Evolutionary conservation across 2,888 invertebrate genomes (phyloP), one percentile per base, ranked within the genome.

Genomic region (Platyscelio sp.): DNA sequence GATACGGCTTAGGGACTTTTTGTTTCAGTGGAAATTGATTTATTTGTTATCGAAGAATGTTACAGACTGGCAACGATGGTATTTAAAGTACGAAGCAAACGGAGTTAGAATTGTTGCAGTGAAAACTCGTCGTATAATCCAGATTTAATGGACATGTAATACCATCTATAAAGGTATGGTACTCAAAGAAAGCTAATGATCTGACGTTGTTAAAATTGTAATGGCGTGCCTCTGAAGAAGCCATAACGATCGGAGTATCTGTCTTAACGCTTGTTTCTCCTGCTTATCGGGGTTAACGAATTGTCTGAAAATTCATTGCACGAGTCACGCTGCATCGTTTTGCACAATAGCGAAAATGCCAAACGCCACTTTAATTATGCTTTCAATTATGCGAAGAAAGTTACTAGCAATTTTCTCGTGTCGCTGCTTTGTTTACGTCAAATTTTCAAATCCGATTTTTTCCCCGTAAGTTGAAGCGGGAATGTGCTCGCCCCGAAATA

Each of bases 281-380:
- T 46, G 51, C 54, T 75, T 68, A 81, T 70, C 68, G 81, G 70
- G 61, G 54, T 81, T 81, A 81, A 74, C 81, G 54, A 75, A 81
- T 75, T 75, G 68, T 74, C 68, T 20, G 49, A 63, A 74, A 72
- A 80, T 80, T 67, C 68, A 80, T 80, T 74, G 60, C 67, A 60
- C 40, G 3, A 67, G 80, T 80, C 80, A 80, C 80, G 80, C 67
- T 51, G 74, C 67, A 40, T 80, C 74, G 80, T 80, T 68, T 49
- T 24, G 80, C 60, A 80, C 80, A 80, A 80, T 80, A 43, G 74
- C 74, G 67, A 80, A 74, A 80, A 74, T 65, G 26, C 27, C 71
- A 24, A 65, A 79, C 40, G 46, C 33, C 22, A 20, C 56, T 68
- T 68, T 68, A 51, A 67, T 80, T 74, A 40, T 43, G 63, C 58